These are phyloP conservation scores for Morbakka virulenta DNA, from an alignment of 30 jellyfish, hydroid and myxozoan genomes.

Conservation along the genomic window DNA sequence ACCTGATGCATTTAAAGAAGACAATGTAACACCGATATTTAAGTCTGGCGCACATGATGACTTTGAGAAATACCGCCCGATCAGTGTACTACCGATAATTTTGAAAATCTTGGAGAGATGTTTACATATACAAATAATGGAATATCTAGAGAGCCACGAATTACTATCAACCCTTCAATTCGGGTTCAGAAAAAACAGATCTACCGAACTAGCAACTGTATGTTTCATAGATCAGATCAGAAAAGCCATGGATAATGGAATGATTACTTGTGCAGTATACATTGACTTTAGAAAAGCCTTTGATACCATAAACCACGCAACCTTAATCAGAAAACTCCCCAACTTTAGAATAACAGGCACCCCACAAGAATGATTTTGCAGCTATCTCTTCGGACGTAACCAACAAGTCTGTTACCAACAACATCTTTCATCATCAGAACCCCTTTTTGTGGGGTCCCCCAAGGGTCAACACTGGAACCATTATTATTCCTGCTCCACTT, in stretches of 20 bases:
- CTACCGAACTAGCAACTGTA: slow-evolving; percentile 66
- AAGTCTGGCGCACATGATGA: slow-evolving; percentile 28
- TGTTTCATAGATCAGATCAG: slow-evolving; percentile 52
- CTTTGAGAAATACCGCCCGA: slow-evolving; percentile 53
- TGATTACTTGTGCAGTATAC: slow-evolving; percentile 40
- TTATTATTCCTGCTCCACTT: no score
- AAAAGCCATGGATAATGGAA: slow-evolving; percentile 38
- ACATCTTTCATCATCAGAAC: no score
- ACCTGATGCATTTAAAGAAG: slow-evolving; percentile 39
- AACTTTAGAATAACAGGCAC: slow-evolving; percentile 39
- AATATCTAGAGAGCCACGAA: slow-evolving; percentile 25
- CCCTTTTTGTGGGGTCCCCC: no score
- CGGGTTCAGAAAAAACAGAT: slow-evolving; percentile 43
- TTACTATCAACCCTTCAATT: slow-evolving; percentile 34
- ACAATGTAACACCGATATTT: slow-evolving; percentile 42
- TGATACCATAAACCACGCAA: slow-evolving; percentile 45
- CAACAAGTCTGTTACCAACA: no score
- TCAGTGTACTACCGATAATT: slow-evolving; percentile 42
- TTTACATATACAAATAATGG: slow-evolving; percentile 22
- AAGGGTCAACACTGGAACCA: no score
- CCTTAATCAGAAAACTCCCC: slow-evolving; percentile 36
- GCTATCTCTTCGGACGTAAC: slow-evolving; percentile 29
- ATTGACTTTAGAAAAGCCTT: slow-evolving; percentile 55
- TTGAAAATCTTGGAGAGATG: slow-evolving; percentile 26
- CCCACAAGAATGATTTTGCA: slow-evolving; percentile 24